Base-by-base conservation (phyloP, 2,888 invertebrate species). In the Caenorhabditis panamensis region DNA sequence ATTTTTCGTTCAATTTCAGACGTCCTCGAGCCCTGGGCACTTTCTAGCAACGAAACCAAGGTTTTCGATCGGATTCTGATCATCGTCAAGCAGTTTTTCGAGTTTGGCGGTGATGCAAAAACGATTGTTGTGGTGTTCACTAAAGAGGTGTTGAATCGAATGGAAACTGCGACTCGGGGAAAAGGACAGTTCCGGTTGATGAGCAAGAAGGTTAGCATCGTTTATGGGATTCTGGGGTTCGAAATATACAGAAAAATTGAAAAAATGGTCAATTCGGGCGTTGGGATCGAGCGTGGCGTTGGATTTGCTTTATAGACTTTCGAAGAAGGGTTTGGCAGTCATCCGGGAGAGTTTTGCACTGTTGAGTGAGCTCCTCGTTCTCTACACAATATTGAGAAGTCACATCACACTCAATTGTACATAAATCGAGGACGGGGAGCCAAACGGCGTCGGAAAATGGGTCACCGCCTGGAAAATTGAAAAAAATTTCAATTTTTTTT, bases 341-440 rank as follows among this genome's bases (percentile, higher is more conserved):
- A 4, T 84, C 83, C 1, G 84, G 84, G 11, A 83, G 66, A 79
- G 83, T 80, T 61, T 85, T 87, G 77, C 89, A 89, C 59, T 83
- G 82, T 69, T 89, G 89, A 22, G 80, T 73, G 47, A 89, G 75
- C 11, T 88, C 87, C 53, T 89, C 89, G 64, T 89, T 88, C 73
- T 89, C 89, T 37, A 89, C 88, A 68, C 89, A 89, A 62, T 89
- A 84, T 64, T 89, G 88, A 2, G 66, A 82, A 4, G 78, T 66
- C 8, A 84, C 56, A 71, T 88, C 82, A 72, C 89, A 89, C 41
- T 84, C 72, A 6, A 87, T 83, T 26, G 81, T 83, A 68, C 89
- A 89, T 28, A 88, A 68, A 73, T 89, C 89, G 11, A 89, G 76
- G n/a, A 89, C 89, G 13, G 89, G 89, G 11, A 89, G 84, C 89